Evolutionary conservation across 2,888 invertebrate species (phyloP), one percentile per base, ranked within the genome.

Genomic region (Ichneumon xanthorius): DNA sequence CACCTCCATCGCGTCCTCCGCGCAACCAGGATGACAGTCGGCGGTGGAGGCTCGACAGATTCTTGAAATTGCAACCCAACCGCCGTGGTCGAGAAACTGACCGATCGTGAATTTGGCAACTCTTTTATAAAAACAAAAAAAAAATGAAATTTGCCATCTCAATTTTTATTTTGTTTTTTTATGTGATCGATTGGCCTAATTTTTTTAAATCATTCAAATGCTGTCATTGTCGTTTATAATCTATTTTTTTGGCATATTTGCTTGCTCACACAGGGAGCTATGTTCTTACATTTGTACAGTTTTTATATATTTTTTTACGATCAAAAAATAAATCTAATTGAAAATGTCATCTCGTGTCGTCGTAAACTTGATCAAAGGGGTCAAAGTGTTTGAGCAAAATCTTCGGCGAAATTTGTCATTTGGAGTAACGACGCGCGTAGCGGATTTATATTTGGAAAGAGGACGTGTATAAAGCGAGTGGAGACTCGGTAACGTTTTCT

Each of bases 1-100:
- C 92, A 92, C 92, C 92, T 93, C 92, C 92, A 92, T 89, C 88
- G 87, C 88, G 88, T 90, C 89, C 91, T 91, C 91, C 85, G 78
- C 67, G 75, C 80, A 90, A 92, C 88, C 92, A 92, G 92, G 92
- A 90, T 88, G 91, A 81, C 91, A 93, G 91, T 92, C 87, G 80
- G 86, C 86, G 86, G 88, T 90, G 88, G 91, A 92, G 91, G 90
- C 87, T 88, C 85, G 65, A 89, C 70, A 75, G 75, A 80, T 70
- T 80, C 70, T 76, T 61, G 40, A 70, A 80, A 83, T 75, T 61
- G 63, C 33, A 26, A 67, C 53, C 9, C 72, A 48, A 37, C 6
- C 53, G 22, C 30, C 16, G 16, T 45, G 45, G 16, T 45, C 45
- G 45, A 45, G 45, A 40, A 70, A 19, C 30, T 30, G 40, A 73